These are phyloP conservation scores for Lepidurus apus DNA, from an alignment of 1,140 invertebrate genomes.

Conservation along the genomic window DNA sequence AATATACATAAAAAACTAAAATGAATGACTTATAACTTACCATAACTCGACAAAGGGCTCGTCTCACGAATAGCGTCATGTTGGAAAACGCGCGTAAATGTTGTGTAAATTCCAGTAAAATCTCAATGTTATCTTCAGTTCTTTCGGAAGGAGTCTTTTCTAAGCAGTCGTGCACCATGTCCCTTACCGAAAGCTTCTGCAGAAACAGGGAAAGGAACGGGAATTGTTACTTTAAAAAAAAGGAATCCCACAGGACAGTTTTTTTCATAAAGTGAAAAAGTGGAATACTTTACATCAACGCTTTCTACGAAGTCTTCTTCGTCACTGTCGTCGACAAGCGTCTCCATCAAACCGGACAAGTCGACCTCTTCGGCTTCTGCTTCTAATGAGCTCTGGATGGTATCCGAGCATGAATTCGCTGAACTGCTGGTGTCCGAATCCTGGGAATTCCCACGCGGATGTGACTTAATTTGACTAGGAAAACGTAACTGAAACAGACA, in stretches of 20 bases:
- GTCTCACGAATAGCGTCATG: conserved; percentile 82
- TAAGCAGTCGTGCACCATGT: conserved; percentile 91
- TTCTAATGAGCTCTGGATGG: conserved; percentile 79
- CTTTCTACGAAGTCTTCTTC: conserved; percentile 88
- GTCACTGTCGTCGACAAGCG: conserved; percentile 89
- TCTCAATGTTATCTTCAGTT: conserved; percentile 91
- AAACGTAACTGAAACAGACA: background rate
- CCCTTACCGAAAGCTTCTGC: conserved; percentile 79
- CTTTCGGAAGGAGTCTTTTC: conserved; percentile 93
- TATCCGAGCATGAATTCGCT: conserved; percentile 90
- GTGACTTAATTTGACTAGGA: conserved; percentile 39
- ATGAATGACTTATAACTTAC: conserved; percentile 46
- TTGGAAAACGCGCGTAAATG: conserved; percentile 93
- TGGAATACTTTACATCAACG: conserved; percentile 58
- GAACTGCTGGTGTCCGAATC: conserved; percentile 91
- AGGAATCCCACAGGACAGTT: background rate
- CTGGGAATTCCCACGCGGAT: conserved; percentile 75
- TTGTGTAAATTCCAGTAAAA: conserved; percentile 93
- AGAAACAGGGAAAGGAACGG: conserved; percentile 40
- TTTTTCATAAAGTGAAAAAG: conserved; percentile 6
- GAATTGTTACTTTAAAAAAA: conserved; percentile 22
- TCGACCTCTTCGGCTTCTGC: conserved; percentile 73
- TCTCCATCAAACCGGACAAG: conserved; percentile 87
- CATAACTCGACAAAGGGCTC: conserved; percentile 85
- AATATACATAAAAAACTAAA: background rate